Base-by-base conservation (phyloP, 2,888 invertebrate genomes). In the Scrobipalpa atriplicella region DNA sequence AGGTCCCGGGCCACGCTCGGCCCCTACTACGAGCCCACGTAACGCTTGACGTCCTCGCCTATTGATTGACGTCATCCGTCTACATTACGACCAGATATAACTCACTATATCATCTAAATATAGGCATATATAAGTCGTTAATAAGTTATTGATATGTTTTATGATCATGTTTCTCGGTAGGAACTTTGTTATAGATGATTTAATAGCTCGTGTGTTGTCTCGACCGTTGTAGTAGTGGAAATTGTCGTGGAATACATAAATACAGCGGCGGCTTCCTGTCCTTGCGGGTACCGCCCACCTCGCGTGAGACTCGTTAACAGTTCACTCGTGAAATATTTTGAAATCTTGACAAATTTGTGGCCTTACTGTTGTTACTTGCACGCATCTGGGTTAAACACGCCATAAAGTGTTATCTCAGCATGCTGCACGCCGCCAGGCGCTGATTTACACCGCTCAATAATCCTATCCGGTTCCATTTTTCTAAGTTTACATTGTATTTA, bases 371-470 rank as follows among this genome's bases (percentile, higher is more conserved):
- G 75, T 69, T 71, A 62, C 52, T n/a, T 69, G 73, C 68, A 70
- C 70, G 73, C 78, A 85, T 81, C 77, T 85, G 77, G 86, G 85
- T 82, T 84, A 84, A 85, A 77, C 75, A 75, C 73, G 79, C 75
- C 76, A 79, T 86, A 85, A 84, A 85, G 72, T 80, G 79, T 85
- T 87, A 86, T 85, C 86, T 81, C 73, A 75, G 78, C 74, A 77
- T 77, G 77, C 78, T 67, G 56, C 38, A 62, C 62, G 62, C 62
- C 54, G 41, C 51, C 41, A 67, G 38, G 62, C 61, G 10, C 29
- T 47, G 67, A 67, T 67, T 66, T 67, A 70, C 54, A 65, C 64
- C 54, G 64, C 65, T 62, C 67, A 68, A 69, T 65, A 56, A 67
- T 67, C 64, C 52, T 68, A 65, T 69, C 67, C 66, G 65, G 62